A percentile compares a stretch with the other conserved stretches of the same genome.
phyloP scores from a whole-genome alignment of 2,888 invertebrate species.

The Pyrochroa serraticornis region DNA sequence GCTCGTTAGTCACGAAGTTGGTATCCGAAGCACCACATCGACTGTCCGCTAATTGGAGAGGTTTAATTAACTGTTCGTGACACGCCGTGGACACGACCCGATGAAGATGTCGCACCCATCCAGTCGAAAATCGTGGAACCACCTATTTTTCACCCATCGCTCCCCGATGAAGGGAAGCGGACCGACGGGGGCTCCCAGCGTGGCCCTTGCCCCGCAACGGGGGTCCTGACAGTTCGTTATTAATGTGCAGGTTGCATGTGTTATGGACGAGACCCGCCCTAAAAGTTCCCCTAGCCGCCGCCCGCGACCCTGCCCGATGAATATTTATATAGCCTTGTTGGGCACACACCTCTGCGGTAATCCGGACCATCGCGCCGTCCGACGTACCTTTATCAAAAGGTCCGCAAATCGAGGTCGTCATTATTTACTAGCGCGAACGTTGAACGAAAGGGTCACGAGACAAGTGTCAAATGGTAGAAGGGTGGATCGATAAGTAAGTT shows the following conservation, averaged over 20 bases:
- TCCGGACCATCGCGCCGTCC: slow-evolving; percentile 21
- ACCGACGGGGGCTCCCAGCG: slow-evolving; percentile 41
- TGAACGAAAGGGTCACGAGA: background rate
- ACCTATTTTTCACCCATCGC: slow-evolving; percentile 51
- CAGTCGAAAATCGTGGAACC: slow-evolving; percentile 39
- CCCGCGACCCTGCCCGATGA: slow-evolving; percentile 33
- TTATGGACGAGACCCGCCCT: slow-evolving; percentile 46
- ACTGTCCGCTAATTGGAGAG: background rate
- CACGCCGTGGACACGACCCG: no score
- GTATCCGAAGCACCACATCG: background rate
- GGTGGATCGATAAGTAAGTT: background rate
- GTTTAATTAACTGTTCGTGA: background rate
- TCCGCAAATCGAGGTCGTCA: slow-evolving; percentile 8
- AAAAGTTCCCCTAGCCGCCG: slow-evolving; percentile 40
- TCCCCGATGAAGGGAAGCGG: slow-evolving; percentile 44
- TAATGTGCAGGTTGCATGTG: slow-evolving; percentile 56
- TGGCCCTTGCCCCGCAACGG: slow-evolving; percentile 45
- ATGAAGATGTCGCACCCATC: slow-evolving; percentile 11
- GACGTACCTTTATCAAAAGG: slow-evolving; percentile 14
- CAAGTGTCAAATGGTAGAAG: background rate
- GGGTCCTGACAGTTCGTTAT: slow-evolving; percentile 51
- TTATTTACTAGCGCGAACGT: slow-evolving; percentile 10
- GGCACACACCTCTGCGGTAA: slow-evolving; percentile 34
- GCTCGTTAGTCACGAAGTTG: slow-evolving; percentile 18
- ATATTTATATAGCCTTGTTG: slow-evolving; percentile 39